Percentiles rank a stretch among this genome's conserved stretches.
Conservation (phyloP, 2,113 vertebrate species). For the Brachyistius frenatus region DNA sequence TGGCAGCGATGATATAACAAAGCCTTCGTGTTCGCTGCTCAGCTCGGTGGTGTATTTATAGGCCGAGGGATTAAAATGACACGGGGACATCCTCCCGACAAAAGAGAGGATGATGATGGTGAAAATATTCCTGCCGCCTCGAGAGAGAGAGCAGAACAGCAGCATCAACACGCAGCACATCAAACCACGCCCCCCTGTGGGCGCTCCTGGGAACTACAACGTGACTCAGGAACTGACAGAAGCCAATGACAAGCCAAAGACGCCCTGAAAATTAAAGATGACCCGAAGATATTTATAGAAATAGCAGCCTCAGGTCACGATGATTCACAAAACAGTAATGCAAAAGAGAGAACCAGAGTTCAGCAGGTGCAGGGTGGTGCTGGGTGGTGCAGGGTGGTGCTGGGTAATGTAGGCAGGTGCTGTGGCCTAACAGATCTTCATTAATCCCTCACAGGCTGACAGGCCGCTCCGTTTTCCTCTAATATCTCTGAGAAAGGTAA, state of each 20-base stretch:
- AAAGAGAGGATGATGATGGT: background rate
- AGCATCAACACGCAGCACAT: background rate
- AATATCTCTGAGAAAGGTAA: background rate
- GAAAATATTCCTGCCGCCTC: background rate
- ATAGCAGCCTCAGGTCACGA: background rate
- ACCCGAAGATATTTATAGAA: constrained; percentile 25
- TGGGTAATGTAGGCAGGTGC: too few relatives aligned
- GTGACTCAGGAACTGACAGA: background rate
- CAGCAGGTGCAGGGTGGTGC: background rate
- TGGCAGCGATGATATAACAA: background rate
- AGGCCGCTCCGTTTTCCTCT: constrained; percentile 2
- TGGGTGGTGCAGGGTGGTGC: too few relatives aligned
- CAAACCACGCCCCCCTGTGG: constrained; percentile 39
- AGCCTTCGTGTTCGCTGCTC: background rate
- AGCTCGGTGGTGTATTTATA: constrained; percentile 39
- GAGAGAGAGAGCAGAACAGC: background rate
- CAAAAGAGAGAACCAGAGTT: background rate
- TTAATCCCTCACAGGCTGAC: constrained; percentile 13
- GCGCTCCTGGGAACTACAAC: constrained; percentile 6
- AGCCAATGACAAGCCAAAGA: background rate
- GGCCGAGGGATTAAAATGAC: constrained; percentile 43
- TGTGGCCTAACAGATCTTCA: too few relatives aligned
- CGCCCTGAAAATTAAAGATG: constrained; percentile 16
- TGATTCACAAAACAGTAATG: background rate
- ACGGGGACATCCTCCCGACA: background rate